These are phyloP conservation scores for Hanleya hanleyi DNA, from an alignment of 2,888 invertebrate genomes.

Conservation along the genomic window DNA sequence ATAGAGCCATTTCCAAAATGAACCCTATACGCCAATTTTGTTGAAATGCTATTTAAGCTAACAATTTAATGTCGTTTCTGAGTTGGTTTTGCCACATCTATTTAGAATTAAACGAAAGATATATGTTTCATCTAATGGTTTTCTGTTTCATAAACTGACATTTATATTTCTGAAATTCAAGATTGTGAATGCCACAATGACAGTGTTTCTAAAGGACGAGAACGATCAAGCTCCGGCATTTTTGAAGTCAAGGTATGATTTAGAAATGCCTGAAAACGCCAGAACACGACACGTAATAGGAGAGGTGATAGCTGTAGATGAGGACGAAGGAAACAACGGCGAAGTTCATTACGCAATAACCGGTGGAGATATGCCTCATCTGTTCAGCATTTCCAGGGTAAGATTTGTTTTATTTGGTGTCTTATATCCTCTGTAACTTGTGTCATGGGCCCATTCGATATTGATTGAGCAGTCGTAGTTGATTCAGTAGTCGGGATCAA, in stretches of 20 bases:
- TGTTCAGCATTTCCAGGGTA: constrained; percentile 32
- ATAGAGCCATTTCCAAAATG: too few species aligned
- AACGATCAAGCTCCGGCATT: constrained; percentile 45
- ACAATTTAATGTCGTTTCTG: too few species aligned
- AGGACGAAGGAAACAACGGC: constrained; percentile 32
- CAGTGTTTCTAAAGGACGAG: constrained; percentile 33
- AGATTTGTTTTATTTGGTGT: too few species aligned
- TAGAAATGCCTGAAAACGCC: constrained; percentile 34
- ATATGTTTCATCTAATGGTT: too few species aligned
- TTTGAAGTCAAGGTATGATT: constrained; percentile 27
- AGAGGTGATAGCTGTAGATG: constrained; percentile 33
- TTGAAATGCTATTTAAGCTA: too few species aligned
- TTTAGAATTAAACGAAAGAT: too few species aligned
- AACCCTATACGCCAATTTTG: too few species aligned
- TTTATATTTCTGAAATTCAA: not conserved
- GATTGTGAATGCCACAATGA: constrained; percentile 25
- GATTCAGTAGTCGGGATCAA: too few species aligned
- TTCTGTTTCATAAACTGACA: not conserved
- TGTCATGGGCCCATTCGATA: too few species aligned
- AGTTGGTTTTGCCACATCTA: too few species aligned
- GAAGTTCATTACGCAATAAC: constrained; percentile 25
- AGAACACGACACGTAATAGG: constrained; percentile 27
- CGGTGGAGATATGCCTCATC: constrained; percentile 18
- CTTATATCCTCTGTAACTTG: too few species aligned
- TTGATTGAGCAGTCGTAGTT: too few species aligned